phyloP scores from a whole-genome alignment of 2,888 invertebrate species.

The Meganola albula region DNA sequence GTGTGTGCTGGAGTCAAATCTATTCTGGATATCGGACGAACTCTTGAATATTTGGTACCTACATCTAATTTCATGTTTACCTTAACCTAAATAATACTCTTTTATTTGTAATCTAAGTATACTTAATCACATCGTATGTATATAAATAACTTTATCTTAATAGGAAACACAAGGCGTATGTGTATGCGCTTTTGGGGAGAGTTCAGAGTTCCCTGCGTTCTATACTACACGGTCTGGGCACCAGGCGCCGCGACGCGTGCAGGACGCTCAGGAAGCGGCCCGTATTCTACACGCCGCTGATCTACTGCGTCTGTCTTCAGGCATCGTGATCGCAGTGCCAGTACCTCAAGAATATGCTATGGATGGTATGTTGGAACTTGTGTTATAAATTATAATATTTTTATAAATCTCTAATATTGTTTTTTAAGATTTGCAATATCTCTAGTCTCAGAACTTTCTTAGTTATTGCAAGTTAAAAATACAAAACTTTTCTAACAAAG shows the following conservation, averaged over 20 bases:
- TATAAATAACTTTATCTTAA: slow-evolving; percentile 1
- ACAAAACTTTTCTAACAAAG: slow-evolving; percentile 7
- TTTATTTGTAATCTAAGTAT: too few relatives aligned
- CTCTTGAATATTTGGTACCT: slow-evolving; percentile 92
- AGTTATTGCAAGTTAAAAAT: neutral
- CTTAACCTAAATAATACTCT: too few relatives aligned
- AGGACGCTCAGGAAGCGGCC: slow-evolving; percentile 83
- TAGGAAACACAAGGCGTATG: slow-evolving; percentile 97
- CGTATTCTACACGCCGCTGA: slow-evolving; percentile 78
- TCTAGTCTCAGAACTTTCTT: too few relatives aligned
- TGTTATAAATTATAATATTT: too few relatives aligned
- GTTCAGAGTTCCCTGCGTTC: slow-evolving; percentile 93
- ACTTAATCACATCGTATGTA: too few relatives aligned
- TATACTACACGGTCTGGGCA: slow-evolving; percentile 88
- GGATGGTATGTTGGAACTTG: slow-evolving; percentile 68
- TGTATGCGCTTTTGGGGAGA: slow-evolving; percentile 86
- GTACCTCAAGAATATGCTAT: slow-evolving; percentile 85
- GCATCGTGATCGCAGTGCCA: slow-evolving; percentile 93
- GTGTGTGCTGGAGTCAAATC: slow-evolving; percentile 98
- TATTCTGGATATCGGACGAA: slow-evolving; percentile 95
- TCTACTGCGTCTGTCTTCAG: slow-evolving; percentile 79
- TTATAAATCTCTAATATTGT: too few relatives aligned
- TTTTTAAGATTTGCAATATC: too few relatives aligned
- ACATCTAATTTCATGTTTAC: too few relatives aligned
- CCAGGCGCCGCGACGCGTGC: slow-evolving; percentile 83